phyloP scores from a whole-genome alignment of 2,797 vertebrate genomes.

The Leuciscus waleckii region DNA sequence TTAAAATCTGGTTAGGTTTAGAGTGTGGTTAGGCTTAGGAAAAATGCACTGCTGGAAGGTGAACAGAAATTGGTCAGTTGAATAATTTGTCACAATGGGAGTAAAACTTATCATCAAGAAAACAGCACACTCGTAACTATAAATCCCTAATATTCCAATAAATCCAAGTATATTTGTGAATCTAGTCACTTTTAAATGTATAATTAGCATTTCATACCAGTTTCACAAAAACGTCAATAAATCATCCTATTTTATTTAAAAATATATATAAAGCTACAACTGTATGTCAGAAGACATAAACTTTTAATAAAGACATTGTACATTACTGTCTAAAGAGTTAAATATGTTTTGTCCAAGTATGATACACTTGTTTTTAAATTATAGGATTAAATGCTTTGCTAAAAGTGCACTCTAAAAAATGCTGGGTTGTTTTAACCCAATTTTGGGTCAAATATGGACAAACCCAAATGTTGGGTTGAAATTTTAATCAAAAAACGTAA shows the following conservation, averaged over 20 bases:
- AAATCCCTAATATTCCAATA: not conserved
- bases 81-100: not conserved
- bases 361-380: not conserved
- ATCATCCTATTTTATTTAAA: not conserved
- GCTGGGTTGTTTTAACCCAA: too few relatives aligned
- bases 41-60: not conserved
- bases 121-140: not conserved
- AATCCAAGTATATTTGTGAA: not conserved
- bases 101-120: not conserved
- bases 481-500: too few relatives aligned
- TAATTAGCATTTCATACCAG: not conserved
- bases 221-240: not conserved
- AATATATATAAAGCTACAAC: not conserved
- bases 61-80: not conserved
- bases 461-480: too few relatives aligned
- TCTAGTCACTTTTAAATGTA: not conserved
- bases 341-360: not conserved
- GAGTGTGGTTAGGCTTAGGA: conserved; percentile 1
- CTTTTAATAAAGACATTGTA: not conserved
- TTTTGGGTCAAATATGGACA: too few relatives aligned
- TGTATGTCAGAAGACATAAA: not conserved
- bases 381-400: not conserved
- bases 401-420: too few relatives aligned
- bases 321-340: not conserved
- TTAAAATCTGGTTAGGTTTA: conserved; percentile 26